Conservation (phyloP, 2,797 vertebrate genomes). For the Enteromius treurensis region DNA sequence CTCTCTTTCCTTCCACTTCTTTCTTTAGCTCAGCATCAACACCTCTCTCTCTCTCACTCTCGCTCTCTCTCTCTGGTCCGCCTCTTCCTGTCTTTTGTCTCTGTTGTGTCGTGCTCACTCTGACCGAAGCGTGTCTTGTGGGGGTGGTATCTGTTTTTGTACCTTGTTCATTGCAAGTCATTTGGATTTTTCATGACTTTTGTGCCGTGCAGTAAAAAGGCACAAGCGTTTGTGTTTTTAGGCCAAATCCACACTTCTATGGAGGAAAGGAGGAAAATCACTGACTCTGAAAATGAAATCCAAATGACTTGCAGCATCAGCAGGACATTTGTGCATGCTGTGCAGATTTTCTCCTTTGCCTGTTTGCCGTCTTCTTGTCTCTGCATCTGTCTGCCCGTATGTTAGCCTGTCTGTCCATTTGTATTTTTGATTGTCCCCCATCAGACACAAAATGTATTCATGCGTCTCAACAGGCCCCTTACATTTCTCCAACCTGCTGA, state of each 20-base stretch:
- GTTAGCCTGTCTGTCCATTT: slow-evolving; percentile 53
- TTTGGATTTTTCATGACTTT: slow-evolving; percentile 64
- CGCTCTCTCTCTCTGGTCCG: slow-evolving; percentile 57
- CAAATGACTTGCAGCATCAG: slow-evolving; percentile 66
- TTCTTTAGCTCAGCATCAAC: slow-evolving; percentile 53
- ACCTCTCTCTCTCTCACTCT: slow-evolving; percentile 51
- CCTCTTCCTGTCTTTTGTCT: slow-evolving; percentile 48
- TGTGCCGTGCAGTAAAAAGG: background rate
- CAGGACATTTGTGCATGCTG: slow-evolving; percentile 70
- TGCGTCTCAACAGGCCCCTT: slow-evolving; percentile 61
- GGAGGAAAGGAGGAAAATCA: slow-evolving; percentile 9
- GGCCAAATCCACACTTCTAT: background rate
- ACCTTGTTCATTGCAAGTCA: slow-evolving; percentile 66
- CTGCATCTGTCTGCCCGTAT: slow-evolving; percentile 59
- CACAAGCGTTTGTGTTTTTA: background rate
- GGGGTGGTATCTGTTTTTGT: slow-evolving; percentile 41
- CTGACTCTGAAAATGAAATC: slow-evolving; percentile 35
- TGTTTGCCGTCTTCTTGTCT: slow-evolving; percentile 54
- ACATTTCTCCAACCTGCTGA: slow-evolving; percentile 59
- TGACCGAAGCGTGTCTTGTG: slow-evolving; percentile 50
- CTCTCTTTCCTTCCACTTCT: slow-evolving; percentile 40
- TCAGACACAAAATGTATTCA: slow-evolving; percentile 56
- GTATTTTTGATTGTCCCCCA: slow-evolving; percentile 46
- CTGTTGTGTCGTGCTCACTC: slow-evolving; percentile 51
- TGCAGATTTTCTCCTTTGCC: slow-evolving; percentile 63